phyloP scores from a whole-genome alignment of 1,140 invertebrate genomes.

The Nebria ingens region DNA sequence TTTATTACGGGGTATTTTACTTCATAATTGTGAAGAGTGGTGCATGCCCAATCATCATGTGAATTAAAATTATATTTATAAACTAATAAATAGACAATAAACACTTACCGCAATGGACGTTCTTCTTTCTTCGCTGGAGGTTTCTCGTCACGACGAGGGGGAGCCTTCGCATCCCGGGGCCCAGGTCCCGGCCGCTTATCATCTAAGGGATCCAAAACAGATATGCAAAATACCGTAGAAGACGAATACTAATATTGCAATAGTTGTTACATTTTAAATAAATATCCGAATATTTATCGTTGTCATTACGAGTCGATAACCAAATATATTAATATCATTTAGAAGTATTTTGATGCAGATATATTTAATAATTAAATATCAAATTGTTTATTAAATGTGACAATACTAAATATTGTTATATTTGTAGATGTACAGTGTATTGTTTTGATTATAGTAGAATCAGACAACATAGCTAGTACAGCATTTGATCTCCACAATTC shows the following conservation, averaged over 20 bases:
- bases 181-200: conserved; percentile 3
- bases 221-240: background rate
- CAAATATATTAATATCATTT: no score
- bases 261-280: background rate
- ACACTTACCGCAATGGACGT: conserved; percentile 11
- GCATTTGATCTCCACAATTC: background rate
- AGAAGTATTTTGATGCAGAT: no score
- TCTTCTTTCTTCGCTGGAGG: conserved; percentile 10
- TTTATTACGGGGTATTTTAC: no score
- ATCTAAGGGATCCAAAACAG: conserved; percentile 11
- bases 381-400: background rate
- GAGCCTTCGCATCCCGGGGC: background rate
- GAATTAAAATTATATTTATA: background rate
- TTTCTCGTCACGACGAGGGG: conserved; percentile 10
- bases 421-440: conserved; percentile 2
- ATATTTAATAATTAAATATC: no score
- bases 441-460: background rate
- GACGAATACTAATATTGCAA: conserved; percentile 5
- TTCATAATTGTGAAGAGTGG: no score
- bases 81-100: no score
- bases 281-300: conserved; percentile 5
- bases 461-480: background rate
- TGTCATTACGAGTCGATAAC: conserved; percentile 3
- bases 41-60: conserved; percentile 37
- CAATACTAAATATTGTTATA: no score